phyloP scores from a whole-genome alignment of 2,797 vertebrate species.

The Megaceryle alcyon region DNA sequence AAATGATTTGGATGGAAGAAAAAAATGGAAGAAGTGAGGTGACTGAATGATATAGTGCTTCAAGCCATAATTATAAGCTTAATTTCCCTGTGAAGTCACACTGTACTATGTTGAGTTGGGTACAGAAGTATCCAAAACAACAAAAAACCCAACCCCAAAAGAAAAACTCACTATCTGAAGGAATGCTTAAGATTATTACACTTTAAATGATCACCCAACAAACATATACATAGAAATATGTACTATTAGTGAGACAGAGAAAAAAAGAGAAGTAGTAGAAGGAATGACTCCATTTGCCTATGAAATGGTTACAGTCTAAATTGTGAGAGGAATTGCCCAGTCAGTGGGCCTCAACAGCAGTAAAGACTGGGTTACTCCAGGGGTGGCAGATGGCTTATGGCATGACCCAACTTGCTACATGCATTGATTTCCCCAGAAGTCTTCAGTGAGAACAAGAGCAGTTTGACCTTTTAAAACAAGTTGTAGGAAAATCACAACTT shows the following conservation, averaged over 20 bases:
- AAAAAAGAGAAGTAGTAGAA: background rate
- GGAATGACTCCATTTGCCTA: background rate
- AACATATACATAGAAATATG: background rate
- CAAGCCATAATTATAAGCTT: background rate
- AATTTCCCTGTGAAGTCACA: background rate
- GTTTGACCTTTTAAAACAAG: background rate
- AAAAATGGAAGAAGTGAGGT: background rate
- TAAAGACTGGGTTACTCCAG: background rate
- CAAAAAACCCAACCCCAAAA: no score
- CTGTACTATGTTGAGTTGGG: background rate
- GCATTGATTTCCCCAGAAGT: background rate
- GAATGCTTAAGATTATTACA: background rate
- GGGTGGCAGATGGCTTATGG: background rate
- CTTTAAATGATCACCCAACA: background rate
- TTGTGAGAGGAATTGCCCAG: background rate
- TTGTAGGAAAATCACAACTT: background rate
- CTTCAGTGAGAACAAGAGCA: background rate
- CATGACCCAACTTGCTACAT: background rate
- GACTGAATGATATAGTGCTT: background rate
- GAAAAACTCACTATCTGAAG: background rate
- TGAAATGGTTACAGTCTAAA: background rate
- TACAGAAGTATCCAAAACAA: background rate
- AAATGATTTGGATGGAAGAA: background rate
- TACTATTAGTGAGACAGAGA: background rate
- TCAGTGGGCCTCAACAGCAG: background rate